phyloP scores from a whole-genome alignment of 2,888 invertebrate species.

The Acleris sparsana region DNA sequence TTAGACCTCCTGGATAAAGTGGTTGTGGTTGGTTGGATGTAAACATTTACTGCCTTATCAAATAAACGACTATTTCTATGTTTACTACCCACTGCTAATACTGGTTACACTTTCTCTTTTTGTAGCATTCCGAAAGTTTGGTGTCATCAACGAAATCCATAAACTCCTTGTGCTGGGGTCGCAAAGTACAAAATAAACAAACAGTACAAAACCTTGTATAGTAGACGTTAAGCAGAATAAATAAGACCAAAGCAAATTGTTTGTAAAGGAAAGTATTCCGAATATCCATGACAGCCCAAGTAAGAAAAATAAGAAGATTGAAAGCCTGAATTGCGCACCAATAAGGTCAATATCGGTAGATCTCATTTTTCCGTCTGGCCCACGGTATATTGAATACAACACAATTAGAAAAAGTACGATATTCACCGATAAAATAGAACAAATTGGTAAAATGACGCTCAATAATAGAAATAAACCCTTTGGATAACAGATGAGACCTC shows the following conservation, averaged over 20 bases:
- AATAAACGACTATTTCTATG: too few relatives aligned
- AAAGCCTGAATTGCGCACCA: conserved; percentile 80
- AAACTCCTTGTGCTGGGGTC: conserved; percentile 80
- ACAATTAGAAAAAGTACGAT: conserved; percentile 81
- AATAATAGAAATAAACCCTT: conserved; percentile 74
- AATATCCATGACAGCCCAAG: conserved; percentile 86
- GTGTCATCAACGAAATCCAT: conserved; percentile 75
- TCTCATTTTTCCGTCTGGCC: conserved; percentile 79
- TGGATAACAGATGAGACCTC: conserved; percentile 79
- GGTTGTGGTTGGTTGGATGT: too few relatives aligned
- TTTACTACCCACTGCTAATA: conserved; percentile 48
- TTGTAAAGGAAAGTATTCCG: conserved; percentile 81
- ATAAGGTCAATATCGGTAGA: conserved; percentile 65
- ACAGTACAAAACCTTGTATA: conserved; percentile 85
- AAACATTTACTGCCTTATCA: too few relatives aligned
- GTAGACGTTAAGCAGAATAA: conserved; percentile 86
- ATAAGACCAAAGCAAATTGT: conserved; percentile 81
- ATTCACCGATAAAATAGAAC: conserved; percentile 78
- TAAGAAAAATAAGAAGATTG: conserved; percentile 84
- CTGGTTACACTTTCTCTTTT: conserved; percentile 68
- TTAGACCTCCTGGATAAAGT: too few relatives aligned
- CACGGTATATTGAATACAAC: conserved; percentile 76
- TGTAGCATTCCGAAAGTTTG: conserved; percentile 55
- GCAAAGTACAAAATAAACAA: conserved; percentile 84
- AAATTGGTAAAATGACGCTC: conserved; percentile 81